Evolutionary conservation across 2,888 invertebrate genomes (phyloP), one percentile per base, ranked within the genome.

Genomic region (Orthosia incerta): DNA sequence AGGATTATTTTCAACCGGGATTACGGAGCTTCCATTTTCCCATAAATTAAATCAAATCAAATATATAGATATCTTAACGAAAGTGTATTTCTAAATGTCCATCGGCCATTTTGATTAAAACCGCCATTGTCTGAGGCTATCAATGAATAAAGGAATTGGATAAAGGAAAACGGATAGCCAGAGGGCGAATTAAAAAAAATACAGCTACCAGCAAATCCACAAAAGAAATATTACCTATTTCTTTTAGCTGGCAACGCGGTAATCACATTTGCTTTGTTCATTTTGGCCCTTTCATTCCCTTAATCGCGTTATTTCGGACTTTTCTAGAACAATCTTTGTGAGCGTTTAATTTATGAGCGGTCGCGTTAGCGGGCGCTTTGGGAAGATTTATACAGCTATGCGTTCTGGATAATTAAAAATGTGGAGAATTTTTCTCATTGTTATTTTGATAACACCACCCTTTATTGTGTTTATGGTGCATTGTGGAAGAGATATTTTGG

Each of bases 201-300:
- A 86, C 79, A 81, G 87, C 86, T 80, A 84, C 79, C 85, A 88
- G 87, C 88, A 88, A 88, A 91, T 90, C 90, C 88, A 87, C 91
- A 89, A 88, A 94, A 95, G 94, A 95, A 95, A 95, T 95, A 95
- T 95, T 94, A 94, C 93, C 95, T 94, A 95, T 95, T 95, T 95
- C 93, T 93, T 91, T 93, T 89, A 92, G 93, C 93, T 93, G 93
- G 93, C 92, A 93, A 92, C 91, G 91, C 93, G 92, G 95, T 96
- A 96, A 96, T 96, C 95, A 95, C 95, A 95, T 96, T 95, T 94
- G 92, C 95, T 95, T 95, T 95, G 95, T 95, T 95, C 95, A 94
- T 94, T 94, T 94, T 91, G 94, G 93, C 91, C 94, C 95, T 95
- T 95, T 95, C 95, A 94, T 94, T 94, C 95, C 93, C 93, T 94